phyloP scores from a whole-genome alignment of 2,888 invertebrate genomes.

The Drosophila mulleri region DNA sequence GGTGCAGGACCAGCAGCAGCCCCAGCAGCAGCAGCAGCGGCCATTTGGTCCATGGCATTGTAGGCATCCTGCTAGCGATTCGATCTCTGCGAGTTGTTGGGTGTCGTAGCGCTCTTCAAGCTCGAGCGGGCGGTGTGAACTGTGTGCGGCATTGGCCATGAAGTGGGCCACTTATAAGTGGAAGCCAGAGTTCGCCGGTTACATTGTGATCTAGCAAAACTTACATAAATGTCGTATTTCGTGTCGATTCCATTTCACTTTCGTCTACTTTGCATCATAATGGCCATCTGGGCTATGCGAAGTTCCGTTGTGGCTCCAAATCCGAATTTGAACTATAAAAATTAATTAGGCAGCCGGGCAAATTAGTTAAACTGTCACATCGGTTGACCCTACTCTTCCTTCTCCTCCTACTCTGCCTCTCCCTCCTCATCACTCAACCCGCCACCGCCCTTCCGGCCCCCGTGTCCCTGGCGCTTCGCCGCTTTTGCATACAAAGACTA shows the following conservation, averaged over 20 bases:
- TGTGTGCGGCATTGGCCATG: constrained; percentile 53
- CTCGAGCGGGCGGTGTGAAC: constrained; percentile 42
- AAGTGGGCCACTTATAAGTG: constrained; percentile 68
- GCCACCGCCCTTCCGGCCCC: neutral
- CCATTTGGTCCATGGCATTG: constrained; percentile 21
- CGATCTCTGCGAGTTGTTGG: neutral
- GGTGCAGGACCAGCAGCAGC: constrained; percentile 15
- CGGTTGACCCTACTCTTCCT: neutral
- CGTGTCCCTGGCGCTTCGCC: neutral
- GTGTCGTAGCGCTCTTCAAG: constrained; percentile 21
- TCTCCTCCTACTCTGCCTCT: neutral
- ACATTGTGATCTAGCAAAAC: constrained; percentile 36
- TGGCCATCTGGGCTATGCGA: constrained; percentile 9
- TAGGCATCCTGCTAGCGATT: constrained; percentile 31
- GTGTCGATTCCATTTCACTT: constrained; percentile 65
- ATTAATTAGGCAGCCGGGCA: constrained; percentile 59
- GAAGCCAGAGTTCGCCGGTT: constrained; percentile 6
- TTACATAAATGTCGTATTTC: constrained; percentile 44
- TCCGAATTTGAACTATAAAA: constrained; percentile 59
- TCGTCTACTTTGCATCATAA: constrained; percentile 71
- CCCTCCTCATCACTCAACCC: neutral
- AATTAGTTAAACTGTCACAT: constrained; percentile 44
- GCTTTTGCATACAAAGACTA: constrained; percentile 46
- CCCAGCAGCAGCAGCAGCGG: constrained; percentile 22
- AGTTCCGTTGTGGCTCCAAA: constrained; percentile 40